A percentile compares a stretch with the other conserved stretches of the same genome.
Conservation (phyloP, 2,113 vertebrate genomes). For the Pterocles burchelli region DNA sequence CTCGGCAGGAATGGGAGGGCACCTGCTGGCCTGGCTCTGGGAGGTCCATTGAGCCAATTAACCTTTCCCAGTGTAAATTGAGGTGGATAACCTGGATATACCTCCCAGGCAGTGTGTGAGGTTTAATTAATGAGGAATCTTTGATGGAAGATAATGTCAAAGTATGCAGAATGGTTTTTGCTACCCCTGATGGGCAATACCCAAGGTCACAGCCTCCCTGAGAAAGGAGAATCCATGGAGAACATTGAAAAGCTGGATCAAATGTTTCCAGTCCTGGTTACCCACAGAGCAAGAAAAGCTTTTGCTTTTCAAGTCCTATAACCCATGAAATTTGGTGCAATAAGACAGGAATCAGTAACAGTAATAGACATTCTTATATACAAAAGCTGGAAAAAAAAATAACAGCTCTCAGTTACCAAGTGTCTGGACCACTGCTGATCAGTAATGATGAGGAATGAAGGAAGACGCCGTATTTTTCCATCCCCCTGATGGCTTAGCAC, state of each 20-base stretch:
- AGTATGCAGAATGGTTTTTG: neutral
- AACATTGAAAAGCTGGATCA: neutral
- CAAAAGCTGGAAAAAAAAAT: neutral
- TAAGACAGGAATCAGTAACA: neutral
- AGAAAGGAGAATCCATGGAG: neutral
- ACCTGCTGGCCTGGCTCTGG: neutral
- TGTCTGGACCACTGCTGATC: slow-evolving; percentile 5
- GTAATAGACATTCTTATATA: neutral
- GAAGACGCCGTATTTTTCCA: neutral
- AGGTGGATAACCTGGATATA: neutral
- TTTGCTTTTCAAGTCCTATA: neutral
- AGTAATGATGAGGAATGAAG: neutral
- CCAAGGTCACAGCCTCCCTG: neutral
- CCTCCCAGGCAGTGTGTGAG: neutral
- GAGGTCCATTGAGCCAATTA: neutral
- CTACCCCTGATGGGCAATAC: neutral
- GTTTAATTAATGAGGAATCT: slow-evolving; percentile 6
- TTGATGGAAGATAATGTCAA: neutral
- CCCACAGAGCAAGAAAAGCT: neutral
- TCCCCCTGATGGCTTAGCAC: neutral
- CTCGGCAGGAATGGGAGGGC: neutral
- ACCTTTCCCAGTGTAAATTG: neutral
- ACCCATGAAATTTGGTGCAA: neutral
- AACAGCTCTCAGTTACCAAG: neutral
- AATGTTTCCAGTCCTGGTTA: neutral